phyloP scores from a whole-genome alignment of 2,797 vertebrate species.

The Carcharodon carcharias region DNA sequence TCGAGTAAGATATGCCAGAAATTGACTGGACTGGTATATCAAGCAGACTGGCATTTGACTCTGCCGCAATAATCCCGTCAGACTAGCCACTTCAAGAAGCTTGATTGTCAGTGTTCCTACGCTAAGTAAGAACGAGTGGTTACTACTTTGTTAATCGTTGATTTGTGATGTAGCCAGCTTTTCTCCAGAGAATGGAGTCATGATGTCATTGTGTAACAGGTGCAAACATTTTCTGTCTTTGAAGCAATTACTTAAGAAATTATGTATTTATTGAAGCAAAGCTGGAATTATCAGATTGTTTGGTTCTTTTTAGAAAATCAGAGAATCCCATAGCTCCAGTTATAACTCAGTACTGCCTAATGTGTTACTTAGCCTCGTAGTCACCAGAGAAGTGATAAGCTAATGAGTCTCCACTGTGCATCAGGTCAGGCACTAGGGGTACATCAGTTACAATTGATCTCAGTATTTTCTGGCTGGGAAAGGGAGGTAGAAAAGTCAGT shows the following conservation, averaged over 20 bases:
- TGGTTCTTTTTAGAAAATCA: not conserved
- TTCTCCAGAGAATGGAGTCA: not conserved
- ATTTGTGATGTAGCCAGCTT: not conserved
- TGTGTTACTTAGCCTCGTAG: too few species aligned
- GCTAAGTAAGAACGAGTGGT: not conserved
- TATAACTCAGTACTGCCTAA: not conserved
- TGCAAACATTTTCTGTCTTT: not conserved
- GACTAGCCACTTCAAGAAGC: not conserved
- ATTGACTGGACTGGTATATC: not conserved
- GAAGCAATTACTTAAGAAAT: not conserved
- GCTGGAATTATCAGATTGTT: not conserved
- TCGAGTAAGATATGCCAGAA: not conserved
- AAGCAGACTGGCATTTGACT: not conserved
- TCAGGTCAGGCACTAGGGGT: not conserved
- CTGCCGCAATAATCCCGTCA: not conserved
- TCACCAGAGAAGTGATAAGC: not conserved
- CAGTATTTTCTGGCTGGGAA: not conserved
- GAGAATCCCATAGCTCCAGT: not conserved
- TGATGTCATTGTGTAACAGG: not conserved
- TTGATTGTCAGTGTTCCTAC: not conserved
- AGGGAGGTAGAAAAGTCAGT: not conserved
- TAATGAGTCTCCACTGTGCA: not conserved
- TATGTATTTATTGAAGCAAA: not conserved
- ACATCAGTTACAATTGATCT: not conserved
- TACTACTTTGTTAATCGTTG: not conserved